Evolutionary conservation across 2,888 invertebrate species (phyloP).

Genomic region (Linnaemya vulpina): DNA sequence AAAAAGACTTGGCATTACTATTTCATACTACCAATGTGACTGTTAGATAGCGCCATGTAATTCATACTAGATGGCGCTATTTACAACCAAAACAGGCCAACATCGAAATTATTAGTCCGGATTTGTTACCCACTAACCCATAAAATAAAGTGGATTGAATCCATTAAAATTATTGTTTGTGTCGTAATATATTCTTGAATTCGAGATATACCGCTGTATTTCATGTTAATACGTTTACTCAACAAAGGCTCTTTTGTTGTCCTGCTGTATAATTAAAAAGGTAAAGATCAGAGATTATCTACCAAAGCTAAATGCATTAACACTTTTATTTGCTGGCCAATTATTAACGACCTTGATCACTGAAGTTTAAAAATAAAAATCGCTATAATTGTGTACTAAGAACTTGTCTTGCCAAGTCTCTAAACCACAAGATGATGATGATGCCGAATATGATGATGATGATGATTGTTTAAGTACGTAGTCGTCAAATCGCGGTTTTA

Average conservation of each 20-base stretch:
- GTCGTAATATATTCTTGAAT: no score
- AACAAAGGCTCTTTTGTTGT: no score
- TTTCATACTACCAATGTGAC: not conserved
- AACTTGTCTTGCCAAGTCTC: not conserved
- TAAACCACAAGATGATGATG: not conserved
- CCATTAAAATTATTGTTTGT: no score
- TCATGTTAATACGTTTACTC: no score
- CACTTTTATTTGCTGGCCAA: conserved; percentile 20
- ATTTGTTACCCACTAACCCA: no score
- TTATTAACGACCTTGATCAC: conserved; percentile 59
- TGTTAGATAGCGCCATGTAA: not conserved
- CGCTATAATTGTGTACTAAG: conserved; percentile 30
- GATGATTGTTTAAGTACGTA: conserved; percentile 54
- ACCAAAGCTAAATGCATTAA: not conserved
- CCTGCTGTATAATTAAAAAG: not conserved
- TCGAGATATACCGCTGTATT: no score
- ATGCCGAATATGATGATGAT: conserved; percentile 31
- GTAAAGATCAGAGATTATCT: not conserved
- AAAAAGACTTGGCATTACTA: conserved; percentile 12
- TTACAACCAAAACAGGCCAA: no score
- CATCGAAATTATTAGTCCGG: no score
- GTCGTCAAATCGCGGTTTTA: no score
- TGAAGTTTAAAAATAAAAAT: conserved; percentile 42
- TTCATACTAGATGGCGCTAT: no score
- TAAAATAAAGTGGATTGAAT: no score